These are phyloP conservation scores for Boleophthalmus pectinirostris DNA, from an alignment of 2,113 vertebrate genomes.

Conservation along the genomic window DNA sequence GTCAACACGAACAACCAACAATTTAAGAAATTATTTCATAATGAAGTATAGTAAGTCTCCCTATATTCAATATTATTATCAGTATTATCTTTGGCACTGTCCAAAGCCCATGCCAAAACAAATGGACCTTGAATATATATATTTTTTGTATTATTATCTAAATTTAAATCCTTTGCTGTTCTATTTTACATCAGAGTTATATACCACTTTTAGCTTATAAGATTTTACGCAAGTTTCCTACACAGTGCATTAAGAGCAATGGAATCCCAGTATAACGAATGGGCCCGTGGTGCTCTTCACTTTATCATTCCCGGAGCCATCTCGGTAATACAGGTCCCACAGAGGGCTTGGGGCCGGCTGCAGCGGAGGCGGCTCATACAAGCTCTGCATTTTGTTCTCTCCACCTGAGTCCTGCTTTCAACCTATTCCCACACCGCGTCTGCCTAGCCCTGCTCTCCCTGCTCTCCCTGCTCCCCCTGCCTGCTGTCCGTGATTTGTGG, in stretches of 20 bases:
- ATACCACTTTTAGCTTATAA: background rate
- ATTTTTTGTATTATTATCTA: no score
- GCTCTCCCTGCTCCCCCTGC: constrained; percentile 26
- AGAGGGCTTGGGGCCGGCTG: constrained; percentile 53
- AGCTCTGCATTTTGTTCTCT: constrained; percentile 63
- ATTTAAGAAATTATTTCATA: background rate
- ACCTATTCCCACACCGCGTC: constrained; percentile 64
- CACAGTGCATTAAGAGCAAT: constrained; percentile 2
- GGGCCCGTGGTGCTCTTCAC: background rate
- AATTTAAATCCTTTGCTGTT: background rate
- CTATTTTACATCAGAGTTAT: background rate
- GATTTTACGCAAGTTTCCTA: background rate
- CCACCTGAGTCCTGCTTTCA: constrained; percentile 67
- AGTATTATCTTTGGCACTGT: no score
- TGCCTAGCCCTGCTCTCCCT: constrained; percentile 39
- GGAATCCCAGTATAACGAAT: background rate
- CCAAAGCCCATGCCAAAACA: no score
- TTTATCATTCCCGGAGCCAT: constrained; percentile 16
- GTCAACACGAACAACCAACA: background rate
- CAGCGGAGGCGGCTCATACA: constrained; percentile 55
- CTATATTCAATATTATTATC: no score
- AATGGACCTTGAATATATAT: no score
- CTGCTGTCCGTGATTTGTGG: constrained; percentile 77
- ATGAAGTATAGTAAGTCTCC: no score
- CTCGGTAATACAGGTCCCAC: constrained; percentile 44